A percentile compares a stretch with the other conserved stretches of the same genome.
phyloP scores from a whole-genome alignment of 2,888 invertebrate genomes.

The Hartigia nigra region DNA sequence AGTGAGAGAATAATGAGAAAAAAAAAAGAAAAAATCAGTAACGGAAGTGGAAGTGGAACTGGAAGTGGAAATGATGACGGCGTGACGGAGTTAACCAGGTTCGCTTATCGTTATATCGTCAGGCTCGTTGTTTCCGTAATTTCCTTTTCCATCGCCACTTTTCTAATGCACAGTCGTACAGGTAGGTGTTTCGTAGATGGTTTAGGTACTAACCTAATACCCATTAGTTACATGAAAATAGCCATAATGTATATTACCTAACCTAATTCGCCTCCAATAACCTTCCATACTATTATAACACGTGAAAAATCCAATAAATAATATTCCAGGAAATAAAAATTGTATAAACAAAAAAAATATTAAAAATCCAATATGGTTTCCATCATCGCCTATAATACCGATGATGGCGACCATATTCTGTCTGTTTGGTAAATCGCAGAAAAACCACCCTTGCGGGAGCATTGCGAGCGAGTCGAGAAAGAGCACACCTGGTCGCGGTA shows the following conservation, averaged over 20 bases:
- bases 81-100: slow-evolving; percentile 47
- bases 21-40: slow-evolving; percentile 47
- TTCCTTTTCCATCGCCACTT: slow-evolving; percentile 25
- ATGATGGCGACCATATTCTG: neutral
- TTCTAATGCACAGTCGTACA: neutral
- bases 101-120: slow-evolving; percentile 59
- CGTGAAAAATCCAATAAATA: neutral
- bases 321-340: no score
- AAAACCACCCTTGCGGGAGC: slow-evolving; percentile 52
- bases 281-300: neutral
- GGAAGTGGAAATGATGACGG: slow-evolving; percentile 64
- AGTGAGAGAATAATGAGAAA: slow-evolving; percentile 18
- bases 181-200: neutral
- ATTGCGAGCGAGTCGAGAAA: slow-evolving; percentile 44
- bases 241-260: neutral
- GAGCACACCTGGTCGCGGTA: slow-evolving; percentile 60
- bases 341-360: no score
- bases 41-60: slow-evolving; percentile 61
- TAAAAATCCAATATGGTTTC: neutral
- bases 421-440: slow-evolving; percentile 24
- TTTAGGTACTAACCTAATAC: no score
- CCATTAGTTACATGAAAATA: neutral
- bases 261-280: no score
- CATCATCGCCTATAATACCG: neutral
- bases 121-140: slow-evolving; percentile 60